Conservation (phyloP, 2,113 vertebrate species). For the Leptobrachium leishanense region DNA sequence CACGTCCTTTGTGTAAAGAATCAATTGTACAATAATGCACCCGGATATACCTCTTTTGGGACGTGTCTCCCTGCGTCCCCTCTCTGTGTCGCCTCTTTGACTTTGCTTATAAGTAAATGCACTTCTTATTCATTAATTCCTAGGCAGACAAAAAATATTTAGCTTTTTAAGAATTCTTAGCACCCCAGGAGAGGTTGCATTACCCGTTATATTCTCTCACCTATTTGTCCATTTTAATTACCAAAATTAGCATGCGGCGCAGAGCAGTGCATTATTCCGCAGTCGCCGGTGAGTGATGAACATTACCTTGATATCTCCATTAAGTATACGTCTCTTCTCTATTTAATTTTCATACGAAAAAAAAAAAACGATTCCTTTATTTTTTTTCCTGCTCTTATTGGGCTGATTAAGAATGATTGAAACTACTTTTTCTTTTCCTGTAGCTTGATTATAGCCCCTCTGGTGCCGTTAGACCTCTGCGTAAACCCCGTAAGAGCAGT, state of each 20-base stretch:
- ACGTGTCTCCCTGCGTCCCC: too few species aligned
- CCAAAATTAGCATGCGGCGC: background rate
- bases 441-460: conserved; percentile 40
- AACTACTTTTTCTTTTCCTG: conserved; percentile 26
- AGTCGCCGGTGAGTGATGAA: background rate
- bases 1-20: too few species aligned
- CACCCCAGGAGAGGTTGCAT: background rate
- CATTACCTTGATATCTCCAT: conserved; percentile 17
- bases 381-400: conserved; percentile 13
- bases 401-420: conserved; percentile 45
- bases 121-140: too few species aligned
- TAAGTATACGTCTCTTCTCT: background rate
- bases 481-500: conserved; percentile 16
- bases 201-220: background rate
- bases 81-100: too few species aligned
- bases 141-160: too few species aligned
- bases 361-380: conserved; percentile 13
- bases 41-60: too few species aligned
- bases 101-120: too few species aligned
- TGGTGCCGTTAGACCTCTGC: conserved; percentile 33
- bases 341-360: conserved; percentile 15
- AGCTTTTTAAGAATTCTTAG: too few species aligned
- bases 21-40: too few species aligned
- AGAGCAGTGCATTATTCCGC: background rate
- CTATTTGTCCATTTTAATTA: conserved; percentile 11